phyloP scores from a whole-genome alignment of 2,797 vertebrate species.

The Clarias pachynema region DNA sequence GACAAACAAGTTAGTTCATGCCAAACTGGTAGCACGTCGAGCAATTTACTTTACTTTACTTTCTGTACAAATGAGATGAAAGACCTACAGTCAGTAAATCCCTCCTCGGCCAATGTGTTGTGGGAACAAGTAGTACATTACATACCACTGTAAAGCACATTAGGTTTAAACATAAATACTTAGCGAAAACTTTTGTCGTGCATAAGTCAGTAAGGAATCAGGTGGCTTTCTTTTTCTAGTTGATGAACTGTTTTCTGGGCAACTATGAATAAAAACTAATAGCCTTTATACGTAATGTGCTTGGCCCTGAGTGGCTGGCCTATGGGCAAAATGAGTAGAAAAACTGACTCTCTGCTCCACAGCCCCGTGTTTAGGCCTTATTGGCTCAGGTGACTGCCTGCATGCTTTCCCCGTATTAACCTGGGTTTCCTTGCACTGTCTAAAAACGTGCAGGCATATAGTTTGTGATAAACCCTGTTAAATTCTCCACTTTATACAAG shows the following conservation, averaged over 20 bases:
- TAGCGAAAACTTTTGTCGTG: not conserved
- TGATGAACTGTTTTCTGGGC: not conserved
- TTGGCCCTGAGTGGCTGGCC: not conserved
- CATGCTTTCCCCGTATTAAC: not conserved
- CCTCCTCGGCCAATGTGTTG: not conserved
- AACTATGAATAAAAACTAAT: not conserved
- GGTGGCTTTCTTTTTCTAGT: not conserved
- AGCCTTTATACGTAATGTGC: not conserved
- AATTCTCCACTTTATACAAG: not conserved
- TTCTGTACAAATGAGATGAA: no score
- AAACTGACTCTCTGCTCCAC: not conserved
- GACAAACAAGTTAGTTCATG: no score
- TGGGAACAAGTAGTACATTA: not conserved
- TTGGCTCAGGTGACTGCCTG: not conserved
- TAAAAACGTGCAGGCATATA: not conserved
- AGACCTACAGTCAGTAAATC: not conserved
- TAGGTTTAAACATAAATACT: not conserved
- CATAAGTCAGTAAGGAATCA: not conserved
- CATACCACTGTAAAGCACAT: not conserved
- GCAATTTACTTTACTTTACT: no score
- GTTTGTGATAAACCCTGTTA: not conserved
- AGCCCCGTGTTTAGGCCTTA: not conserved
- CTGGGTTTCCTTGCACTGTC: not conserved
- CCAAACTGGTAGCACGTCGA: no score
- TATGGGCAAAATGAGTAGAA: not conserved